These are phyloP conservation scores for Muscicapa striata DNA, from an alignment of 2,797 vertebrate genomes.

Conservation along the genomic window DNA sequence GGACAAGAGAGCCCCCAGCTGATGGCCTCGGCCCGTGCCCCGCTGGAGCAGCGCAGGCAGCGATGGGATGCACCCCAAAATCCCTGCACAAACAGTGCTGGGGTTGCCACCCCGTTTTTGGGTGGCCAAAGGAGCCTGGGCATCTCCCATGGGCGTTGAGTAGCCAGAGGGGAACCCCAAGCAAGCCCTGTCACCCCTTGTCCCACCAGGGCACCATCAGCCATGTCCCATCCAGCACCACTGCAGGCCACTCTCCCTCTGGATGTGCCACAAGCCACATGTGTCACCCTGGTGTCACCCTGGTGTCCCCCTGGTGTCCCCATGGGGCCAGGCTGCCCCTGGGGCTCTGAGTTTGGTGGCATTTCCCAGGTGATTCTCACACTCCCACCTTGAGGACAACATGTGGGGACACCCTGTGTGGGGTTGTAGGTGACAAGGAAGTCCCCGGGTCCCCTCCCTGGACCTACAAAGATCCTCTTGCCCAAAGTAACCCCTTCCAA, in stretches of 20 bases:
- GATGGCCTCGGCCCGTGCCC: background rate
- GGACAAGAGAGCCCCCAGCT: background rate
- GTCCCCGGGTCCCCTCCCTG: background rate
- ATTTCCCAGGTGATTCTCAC: background rate
- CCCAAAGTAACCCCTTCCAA: background rate
- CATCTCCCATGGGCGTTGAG: background rate
- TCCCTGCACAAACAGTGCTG: background rate
- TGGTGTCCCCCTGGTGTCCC: too few relatives aligned
- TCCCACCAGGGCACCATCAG: background rate
- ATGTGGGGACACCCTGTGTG: rapidly evolving
- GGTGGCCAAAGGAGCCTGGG: rapidly evolving
- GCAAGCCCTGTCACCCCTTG: background rate
- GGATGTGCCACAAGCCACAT: background rate
- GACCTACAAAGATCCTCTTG: background rate
- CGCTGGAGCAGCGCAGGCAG: background rate
- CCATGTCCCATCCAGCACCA: background rate
- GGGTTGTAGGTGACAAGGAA: background rate
- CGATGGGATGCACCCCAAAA: background rate
- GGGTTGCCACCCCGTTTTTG: rapidly evolving
- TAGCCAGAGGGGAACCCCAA: background rate
- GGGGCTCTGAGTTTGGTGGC: background rate
- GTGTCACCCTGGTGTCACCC: background rate
- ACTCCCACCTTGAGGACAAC: background rate
- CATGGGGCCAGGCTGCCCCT: background rate
- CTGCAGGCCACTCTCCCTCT: background rate